Base-by-base conservation (phyloP, 2,113 vertebrate species). In the Paramisgurnus dabryanus region DNA sequence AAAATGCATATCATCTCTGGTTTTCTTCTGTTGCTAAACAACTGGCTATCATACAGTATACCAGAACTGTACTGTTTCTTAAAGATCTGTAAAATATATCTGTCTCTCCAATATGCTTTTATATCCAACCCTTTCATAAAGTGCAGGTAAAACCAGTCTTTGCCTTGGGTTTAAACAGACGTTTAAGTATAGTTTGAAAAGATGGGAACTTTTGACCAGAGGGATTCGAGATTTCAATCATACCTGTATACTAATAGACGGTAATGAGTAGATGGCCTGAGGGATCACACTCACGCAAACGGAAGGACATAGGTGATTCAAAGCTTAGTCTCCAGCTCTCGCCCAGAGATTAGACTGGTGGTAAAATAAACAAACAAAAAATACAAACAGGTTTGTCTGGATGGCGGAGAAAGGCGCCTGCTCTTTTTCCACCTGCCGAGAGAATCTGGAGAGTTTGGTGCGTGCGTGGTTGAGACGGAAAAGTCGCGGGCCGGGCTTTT, bases 371-470 rank as follows among this genome's bases (percentile, higher is more conserved):
- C 50, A 53, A 53, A 15, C 3, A 53, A 53, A 10, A 49, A 50
- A 53, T 53, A 71, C 70, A 82, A 82, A 85, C 83, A 61, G 80
- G 83, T 79, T 75, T 47, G 67, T 68, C 77, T 47, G 80, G 83
- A 82, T 82, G 76, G 60, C 11, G 40, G 6, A 55, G 43, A 53
- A 11, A 40, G 41, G 7, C 58, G 71, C 71, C 76, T 7, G 80
- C 70, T 64, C 58, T 79, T 80, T 85, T 79, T 85, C 83, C 83
- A 76, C 80, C 83, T 75, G 83, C 74, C 55, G 39, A 81, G 65
- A 67, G n/a, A 81, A 78, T 57, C 70, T 41, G 34, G 71, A 79
- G 76, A 76, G 58, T 60, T 73, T 67, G 58, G 40, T 41, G 72
- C 39, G 40, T 81, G 58, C 79, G 80, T 78, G 77, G 80, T 80